Base-by-base conservation (phyloP, 2,797 vertebrate genomes). In the Gallirallus australis region DNA sequence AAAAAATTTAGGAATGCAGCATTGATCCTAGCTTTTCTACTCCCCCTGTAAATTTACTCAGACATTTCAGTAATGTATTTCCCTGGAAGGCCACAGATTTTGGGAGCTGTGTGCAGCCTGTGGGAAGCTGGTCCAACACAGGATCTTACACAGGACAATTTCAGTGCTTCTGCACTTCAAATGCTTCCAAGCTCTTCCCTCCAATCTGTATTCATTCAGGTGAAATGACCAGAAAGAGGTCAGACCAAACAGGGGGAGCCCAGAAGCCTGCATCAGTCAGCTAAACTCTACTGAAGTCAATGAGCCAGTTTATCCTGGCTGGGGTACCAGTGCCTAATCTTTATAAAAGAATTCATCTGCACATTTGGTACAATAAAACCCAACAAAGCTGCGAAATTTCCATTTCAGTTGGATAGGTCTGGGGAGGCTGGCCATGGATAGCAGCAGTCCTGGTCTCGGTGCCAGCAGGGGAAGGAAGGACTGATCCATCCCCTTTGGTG, bases 321-420 rank as follows among this genome's bases (percentile, higher is more conserved):
- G 42, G 92, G 37, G 15, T 50, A 53, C 30, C 35, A 60, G 25
- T 10, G 53, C 33, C 59, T 73, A 39, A 82, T 85, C 59, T 64
- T 35, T 60, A 27, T 56, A 73, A 92, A 82, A 83, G 4, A 75
- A 78, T 86, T 91, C 35, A 68, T 57, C 48, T 78, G 61, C 60
- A 85, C 53, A 75, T 91, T 87, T 90, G 79, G 35, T 86, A 35
- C 30, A 64, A 86, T 90, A 95, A 94, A 96, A 71, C 9, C 16
- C 50, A 87, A 53, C 15, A 85, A 90, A 95, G 64, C 61, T 60
- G 57, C 65, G 69, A 96, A 85, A 88, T 91, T 86, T 85, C 76
- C 20, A n/a, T 82, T 95, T 94, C 39, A 31, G 56, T 16, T 94
- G 68, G 39, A 70, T 42, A 45, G 31, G 12, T 64, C 68, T 69